A percentile compares a stretch with the other conserved stretches of the same genome.
Evolutionary conservation across 2,888 invertebrate genomes (phyloP).

Genomic region (Chymomyza caudatula): DNA sequence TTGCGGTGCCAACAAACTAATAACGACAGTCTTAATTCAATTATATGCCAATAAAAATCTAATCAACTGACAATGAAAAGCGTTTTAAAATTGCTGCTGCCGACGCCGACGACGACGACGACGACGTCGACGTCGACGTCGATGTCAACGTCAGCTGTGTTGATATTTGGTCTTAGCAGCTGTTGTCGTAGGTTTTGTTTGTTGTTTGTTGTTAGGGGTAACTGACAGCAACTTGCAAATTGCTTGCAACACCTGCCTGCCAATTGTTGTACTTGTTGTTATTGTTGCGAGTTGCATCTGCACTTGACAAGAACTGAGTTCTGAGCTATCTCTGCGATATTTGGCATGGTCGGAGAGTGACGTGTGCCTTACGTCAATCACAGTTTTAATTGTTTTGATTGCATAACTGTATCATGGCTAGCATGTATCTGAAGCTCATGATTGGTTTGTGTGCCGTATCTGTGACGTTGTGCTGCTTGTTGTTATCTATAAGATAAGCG

Average conservation of each 20-base stretch:
- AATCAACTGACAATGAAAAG: slow-evolving; percentile 63
- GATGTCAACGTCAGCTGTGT: not conserved
- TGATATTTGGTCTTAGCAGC: not conserved
- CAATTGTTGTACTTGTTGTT: not conserved
- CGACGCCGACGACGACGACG: not conserved
- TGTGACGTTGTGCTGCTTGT: slow-evolving; percentile 18
- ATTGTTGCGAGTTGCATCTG: not conserved
- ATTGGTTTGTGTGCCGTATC: slow-evolving; percentile 19
- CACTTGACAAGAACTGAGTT: slow-evolving; percentile 23
- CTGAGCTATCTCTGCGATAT: slow-evolving; percentile 39
- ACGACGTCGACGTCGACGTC: not conserved
- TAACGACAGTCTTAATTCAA: slow-evolving; percentile 59
- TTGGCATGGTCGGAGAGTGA: slow-evolving; percentile 14
- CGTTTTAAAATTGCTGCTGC: slow-evolving; percentile 15
- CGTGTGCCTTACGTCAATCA: slow-evolving; percentile 36
- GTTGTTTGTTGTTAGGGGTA: not conserved
- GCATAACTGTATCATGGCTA: slow-evolving; percentile 29
- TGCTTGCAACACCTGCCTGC: not conserved
- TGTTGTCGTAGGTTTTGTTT: not conserved
- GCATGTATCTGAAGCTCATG: not conserved
- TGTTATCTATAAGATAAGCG: slow-evolving; percentile 35
- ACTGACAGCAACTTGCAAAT: not conserved
- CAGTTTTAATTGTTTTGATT: slow-evolving; percentile 29
- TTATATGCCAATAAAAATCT: slow-evolving; percentile 71
- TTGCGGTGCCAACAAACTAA: slow-evolving; percentile 46